phyloP scores from a whole-genome alignment of 2,113 vertebrate species.

The Tichodroma muraria region DNA sequence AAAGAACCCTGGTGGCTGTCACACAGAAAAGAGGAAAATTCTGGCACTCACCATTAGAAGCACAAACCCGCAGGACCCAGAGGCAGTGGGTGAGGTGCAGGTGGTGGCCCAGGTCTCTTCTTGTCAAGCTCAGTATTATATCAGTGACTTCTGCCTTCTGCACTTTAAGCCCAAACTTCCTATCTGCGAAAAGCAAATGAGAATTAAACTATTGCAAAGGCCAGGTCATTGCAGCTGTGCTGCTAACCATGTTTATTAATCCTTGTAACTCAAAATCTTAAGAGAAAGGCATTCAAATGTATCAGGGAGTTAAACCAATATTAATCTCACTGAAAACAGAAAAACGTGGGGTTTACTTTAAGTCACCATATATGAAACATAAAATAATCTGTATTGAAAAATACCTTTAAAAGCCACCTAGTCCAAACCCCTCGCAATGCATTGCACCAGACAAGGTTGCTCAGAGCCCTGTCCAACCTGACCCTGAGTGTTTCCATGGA shows the following conservation, averaged over 20 bases:
- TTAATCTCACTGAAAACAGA: background rate
- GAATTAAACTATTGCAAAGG: background rate
- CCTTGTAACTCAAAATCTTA: background rate
- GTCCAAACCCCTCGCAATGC: background rate
- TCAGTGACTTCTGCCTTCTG: conserved; percentile 81
- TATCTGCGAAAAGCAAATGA: conserved; percentile 68
- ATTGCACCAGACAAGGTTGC: background rate
- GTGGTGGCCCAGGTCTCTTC: conserved; percentile 69
- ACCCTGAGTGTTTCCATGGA: background rate
- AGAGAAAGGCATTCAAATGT: background rate
- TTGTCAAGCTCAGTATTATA: conserved; percentile 76
- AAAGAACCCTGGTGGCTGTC: background rate
- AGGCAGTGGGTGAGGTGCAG: conserved; percentile 81
- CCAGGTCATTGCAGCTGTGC: background rate
- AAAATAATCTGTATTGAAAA: background rate
- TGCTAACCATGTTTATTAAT: background rate
- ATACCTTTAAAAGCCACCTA: background rate
- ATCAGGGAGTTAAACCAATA: background rate
- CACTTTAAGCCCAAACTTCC: conserved; percentile 83
- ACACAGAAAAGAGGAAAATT: background rate
- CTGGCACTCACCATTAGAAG: conserved; percentile 74
- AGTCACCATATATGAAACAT: background rate
- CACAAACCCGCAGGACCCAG: conserved; percentile 80
- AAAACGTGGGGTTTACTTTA: background rate
- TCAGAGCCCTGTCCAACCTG: background rate